Evolutionary conservation across 2,888 invertebrate species (phyloP), one percentile per base, ranked within the genome.

Genomic region (Drosophila infuscata): DNA sequence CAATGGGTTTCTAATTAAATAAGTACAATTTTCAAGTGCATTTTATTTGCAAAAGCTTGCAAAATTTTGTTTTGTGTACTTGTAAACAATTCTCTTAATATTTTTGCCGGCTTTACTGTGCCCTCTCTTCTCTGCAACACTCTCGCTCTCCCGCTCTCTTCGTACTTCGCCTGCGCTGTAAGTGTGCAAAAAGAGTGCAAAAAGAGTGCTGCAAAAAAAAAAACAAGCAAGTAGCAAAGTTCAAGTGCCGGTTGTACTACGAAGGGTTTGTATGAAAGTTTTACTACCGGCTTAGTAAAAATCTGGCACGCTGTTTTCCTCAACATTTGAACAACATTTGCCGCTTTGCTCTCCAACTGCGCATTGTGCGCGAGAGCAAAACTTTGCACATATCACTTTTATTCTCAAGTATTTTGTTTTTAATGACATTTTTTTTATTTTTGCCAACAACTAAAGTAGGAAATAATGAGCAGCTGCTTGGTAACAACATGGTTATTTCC

Each of bases 321-420:
- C 58, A 57, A 56, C 70, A 83, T 84, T 85, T 86, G 83, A 91
- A 85, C 84, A 79, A 80, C 81, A 83, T 91, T 89, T 83, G 82
- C 79, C 81, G 84, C 75, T 30, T 49, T 49, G 46, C 38, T 30
- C 15, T 25, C 3, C 32, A 48, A 6, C 17, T 36, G 33, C 38
- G n/a, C 25, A 38, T 41, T 32, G 20, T 30, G 73, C 46, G 25
- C 46, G 46, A 46, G 46, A 46, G 70, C 56, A n/a, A 15, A 46
- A 46, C 46, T 46, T 46, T 51, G 67, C 66, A 67, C 71, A 67
- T 74, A 35, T 72, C 46, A 46, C 32, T 36, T 41, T 33, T 30
- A 12, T 30, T 30, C 5, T 20, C 46, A 46, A 46, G 46, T 30
- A 33, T 41, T 29, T 25, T 29, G 7, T 12, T 11, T 41, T 51